Percentiles rank a stretch among this genome's conserved stretches.
Conservation (phyloP, 2,797 vertebrate species). For the Orestias chungarensis region DNA sequence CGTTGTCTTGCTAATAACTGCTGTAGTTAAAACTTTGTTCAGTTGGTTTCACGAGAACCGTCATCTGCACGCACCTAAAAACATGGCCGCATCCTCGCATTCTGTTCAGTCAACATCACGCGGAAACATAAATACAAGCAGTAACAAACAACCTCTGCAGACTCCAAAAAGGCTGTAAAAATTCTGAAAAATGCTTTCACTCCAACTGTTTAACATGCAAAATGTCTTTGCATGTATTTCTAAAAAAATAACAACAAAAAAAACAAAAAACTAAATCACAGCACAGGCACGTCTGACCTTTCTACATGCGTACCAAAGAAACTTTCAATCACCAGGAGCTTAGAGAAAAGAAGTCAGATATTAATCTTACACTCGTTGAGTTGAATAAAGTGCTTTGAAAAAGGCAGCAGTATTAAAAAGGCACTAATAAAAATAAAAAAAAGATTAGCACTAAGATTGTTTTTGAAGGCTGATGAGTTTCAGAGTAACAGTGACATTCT, state of each 20-base stretch:
- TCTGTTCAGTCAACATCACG: conserved; percentile 18
- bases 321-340: conserved; percentile 51
- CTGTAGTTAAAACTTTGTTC: conserved; percentile 11
- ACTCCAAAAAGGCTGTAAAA: conserved; percentile 22
- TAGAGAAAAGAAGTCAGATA: conserved; percentile 46
- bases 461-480: conserved; percentile 60
- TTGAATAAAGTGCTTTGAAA: conserved; percentile 79
- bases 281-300: conserved; percentile 31
- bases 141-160: conserved; percentile 16
- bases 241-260: conserved; percentile 30
- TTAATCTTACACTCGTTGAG: conserved; percentile 52
- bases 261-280: conserved; percentile 31
- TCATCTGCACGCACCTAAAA: conserved; percentile 13
- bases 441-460: conserved; percentile 54
- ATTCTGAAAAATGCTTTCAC: conserved; percentile 1
- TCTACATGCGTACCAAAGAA: conserved; percentile 57
- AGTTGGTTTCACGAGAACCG: conserved; percentile 27
- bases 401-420: conserved; percentile 80
- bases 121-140: conserved; percentile 22
- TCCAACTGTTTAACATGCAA: conserved; percentile 16
- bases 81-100: conserved; percentile 31
- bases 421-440: conserved; percentile 76
- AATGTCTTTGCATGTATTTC: conserved; percentile 26
- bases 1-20: conserved; percentile 77
- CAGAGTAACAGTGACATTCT: conserved; percentile 34